These are phyloP conservation scores for Myripristis murdjan DNA, from an alignment of 2,797 vertebrate species.

Conservation along the genomic window DNA sequence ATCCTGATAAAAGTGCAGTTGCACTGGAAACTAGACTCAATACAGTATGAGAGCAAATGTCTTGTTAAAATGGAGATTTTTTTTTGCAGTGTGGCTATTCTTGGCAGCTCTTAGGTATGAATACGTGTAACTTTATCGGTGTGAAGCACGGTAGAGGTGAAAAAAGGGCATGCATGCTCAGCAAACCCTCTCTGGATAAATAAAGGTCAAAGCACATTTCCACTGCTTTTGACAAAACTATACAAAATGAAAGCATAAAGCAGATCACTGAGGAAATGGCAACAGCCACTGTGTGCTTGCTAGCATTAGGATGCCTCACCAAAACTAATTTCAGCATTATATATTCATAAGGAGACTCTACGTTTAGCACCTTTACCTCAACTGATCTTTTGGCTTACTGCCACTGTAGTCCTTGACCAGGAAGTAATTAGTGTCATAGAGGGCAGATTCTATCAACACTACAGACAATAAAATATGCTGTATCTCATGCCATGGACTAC, in stretches of 20 bases:
- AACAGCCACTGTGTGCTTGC: background rate
- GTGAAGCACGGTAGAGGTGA: constrained; percentile 12
- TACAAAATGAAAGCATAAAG: constrained; percentile 1
- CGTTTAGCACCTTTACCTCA: background rate
- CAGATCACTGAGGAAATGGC: background rate
- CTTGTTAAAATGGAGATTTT: too few relatives aligned
- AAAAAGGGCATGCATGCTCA: background rate
- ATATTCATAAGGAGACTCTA: background rate
- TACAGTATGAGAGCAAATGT: too few relatives aligned
- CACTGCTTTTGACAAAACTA: background rate
- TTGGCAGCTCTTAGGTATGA: constrained; percentile 11
- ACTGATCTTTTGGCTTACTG: background rate
- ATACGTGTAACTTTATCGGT: background rate
- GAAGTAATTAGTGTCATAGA: too few relatives aligned
- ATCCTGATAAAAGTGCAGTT: too few relatives aligned
- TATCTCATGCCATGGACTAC: background rate
- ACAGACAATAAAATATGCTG: too few relatives aligned
- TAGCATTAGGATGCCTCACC: background rate
- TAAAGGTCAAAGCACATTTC: constrained; percentile 12
- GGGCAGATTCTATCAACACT: too few relatives aligned
- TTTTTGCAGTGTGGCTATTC: background rate
- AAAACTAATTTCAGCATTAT: background rate
- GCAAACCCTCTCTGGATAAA: background rate
- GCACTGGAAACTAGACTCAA: too few relatives aligned
- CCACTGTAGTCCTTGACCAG: too few relatives aligned